phyloP scores from a whole-genome alignment of 2,888 invertebrate genomes.

The Agrotis segetum region DNA sequence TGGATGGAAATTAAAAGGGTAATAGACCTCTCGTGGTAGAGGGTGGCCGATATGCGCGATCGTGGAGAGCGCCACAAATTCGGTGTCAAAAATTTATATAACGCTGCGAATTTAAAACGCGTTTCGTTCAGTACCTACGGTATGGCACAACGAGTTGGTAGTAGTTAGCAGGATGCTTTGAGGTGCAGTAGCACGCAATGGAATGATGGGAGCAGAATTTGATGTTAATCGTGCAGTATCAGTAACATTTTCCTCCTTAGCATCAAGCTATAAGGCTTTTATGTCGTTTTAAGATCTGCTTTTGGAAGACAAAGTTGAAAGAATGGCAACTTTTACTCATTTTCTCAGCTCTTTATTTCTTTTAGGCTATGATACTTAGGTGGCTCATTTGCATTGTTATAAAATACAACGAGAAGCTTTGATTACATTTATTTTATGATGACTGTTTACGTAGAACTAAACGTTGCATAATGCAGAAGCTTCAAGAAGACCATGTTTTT shows the following conservation, averaged over 20 bases:
- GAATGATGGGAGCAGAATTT: not conserved
- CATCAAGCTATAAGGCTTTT: not conserved
- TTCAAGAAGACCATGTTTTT: not conserved
- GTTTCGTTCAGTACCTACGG: conserved; percentile 38
- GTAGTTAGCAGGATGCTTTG: conserved; percentile 5
- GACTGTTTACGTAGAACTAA: not conserved
- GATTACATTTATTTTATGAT: conserved; percentile 16
- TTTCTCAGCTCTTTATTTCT: conserved; percentile 10
- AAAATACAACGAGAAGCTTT: conserved; percentile 23
- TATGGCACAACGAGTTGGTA: conserved; percentile 47
- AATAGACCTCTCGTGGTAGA: conserved; percentile 73
- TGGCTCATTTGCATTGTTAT: conserved; percentile 34
- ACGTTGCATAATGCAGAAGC: not conserved
- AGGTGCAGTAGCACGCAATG: not conserved
- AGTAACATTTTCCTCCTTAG: conserved; percentile 17
- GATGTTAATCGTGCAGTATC: conserved; percentile 11
- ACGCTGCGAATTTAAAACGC: conserved; percentile 77
- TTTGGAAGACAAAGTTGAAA: not conserved
- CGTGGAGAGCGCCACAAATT: conserved; percentile 83
- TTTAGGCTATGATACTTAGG: conserved; percentile 16
- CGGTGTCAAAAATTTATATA: conserved; percentile 85
- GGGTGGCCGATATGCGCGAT: conserved; percentile 80
- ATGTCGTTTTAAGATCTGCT: not conserved
- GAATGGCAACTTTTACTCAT: not conserved
- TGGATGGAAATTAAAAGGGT: conserved; percentile 45